phyloP scores from a whole-genome alignment of 2,113 vertebrate species.

The Bubo bubo region DNA sequence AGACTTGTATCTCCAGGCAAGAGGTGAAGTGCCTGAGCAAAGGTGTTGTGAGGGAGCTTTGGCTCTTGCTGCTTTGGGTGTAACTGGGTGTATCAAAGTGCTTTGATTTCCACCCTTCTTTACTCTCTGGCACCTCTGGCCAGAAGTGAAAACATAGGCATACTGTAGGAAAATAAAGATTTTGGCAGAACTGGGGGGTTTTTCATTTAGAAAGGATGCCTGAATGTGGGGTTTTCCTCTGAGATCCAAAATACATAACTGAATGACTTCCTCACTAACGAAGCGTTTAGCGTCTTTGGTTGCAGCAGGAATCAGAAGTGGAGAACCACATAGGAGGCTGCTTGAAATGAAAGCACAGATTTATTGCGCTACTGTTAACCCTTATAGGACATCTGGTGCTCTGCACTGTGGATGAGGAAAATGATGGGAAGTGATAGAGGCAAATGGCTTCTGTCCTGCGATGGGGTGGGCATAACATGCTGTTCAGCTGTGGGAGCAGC shows the following conservation, averaged over 20 bases:
- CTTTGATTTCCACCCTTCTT: not conserved
- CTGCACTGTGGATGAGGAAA: not conserved
- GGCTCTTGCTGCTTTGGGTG: not conserved
- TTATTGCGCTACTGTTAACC: accelerated
- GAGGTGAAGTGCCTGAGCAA: not conserved
- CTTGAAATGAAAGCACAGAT: not conserved
- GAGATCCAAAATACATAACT: not conserved
- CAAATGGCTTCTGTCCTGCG: not conserved
- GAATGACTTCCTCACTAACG: not conserved
- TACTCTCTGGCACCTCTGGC: not conserved
- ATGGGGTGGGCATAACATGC: not conserved
- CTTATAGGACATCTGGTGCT: not conserved
- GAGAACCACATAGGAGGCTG: not conserved
- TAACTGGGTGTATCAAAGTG: not conserved
- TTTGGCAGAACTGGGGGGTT: not conserved
- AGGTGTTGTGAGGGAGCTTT: not conserved
- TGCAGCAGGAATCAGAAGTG: not conserved
- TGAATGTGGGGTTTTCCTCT: not conserved
- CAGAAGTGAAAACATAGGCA: not conserved
- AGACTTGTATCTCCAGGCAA: not conserved
- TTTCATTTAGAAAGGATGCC: not conserved
- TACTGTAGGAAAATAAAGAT: not conserved
- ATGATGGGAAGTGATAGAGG: not conserved
- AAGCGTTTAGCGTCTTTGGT: not conserved
- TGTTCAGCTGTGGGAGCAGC: not conserved